These are phyloP conservation scores for Astropecten irregularis DNA, from an alignment of 53 echinoderm and acorn worm genomes.

Conservation along the genomic window DNA sequence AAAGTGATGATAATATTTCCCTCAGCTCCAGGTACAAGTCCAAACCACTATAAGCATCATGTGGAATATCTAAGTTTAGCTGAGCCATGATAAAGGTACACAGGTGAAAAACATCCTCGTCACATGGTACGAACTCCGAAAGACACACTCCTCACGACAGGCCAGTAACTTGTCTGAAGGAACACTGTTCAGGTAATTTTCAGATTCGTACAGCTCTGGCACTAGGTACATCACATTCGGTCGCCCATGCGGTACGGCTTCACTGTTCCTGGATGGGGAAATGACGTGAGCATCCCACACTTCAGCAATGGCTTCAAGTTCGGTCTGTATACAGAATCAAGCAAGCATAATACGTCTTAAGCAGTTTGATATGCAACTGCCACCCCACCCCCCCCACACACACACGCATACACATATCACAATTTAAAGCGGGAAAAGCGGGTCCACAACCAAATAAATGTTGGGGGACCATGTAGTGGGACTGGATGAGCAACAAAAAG, in stretches of 20 bases:
- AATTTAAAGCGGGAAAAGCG: neutral
- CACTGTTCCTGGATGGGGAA: conserved; percentile 31
- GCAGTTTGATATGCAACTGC: no score
- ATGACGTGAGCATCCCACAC: conserved; percentile 61
- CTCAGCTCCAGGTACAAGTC: neutral
- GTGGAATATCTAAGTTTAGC: neutral
- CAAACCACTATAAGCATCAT: neutral
- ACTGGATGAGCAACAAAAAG: neutral
- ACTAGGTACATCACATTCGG: conserved; percentile 18
- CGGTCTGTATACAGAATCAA: conserved; percentile 28
- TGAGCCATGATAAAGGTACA: conserved; percentile 8
- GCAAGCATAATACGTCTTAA: neutral
- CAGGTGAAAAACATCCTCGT: neutral
- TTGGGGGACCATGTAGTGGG: neutral
- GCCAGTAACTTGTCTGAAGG: neutral
- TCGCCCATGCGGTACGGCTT: conserved; percentile 31
- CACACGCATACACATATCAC: neutral
- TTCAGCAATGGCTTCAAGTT: conserved; percentile 48
- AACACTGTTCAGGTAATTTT: conserved; percentile 28
- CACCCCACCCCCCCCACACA: neutral
- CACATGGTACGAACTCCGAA: neutral
- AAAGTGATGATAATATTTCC: neutral
- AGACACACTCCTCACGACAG: neutral
- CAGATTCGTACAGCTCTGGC: conserved; percentile 41
- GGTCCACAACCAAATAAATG: neutral